These are phyloP conservation scores for Tiphia femorata DNA, from an alignment of 2,888 invertebrate genomes.

Conservation along the genomic window DNA sequence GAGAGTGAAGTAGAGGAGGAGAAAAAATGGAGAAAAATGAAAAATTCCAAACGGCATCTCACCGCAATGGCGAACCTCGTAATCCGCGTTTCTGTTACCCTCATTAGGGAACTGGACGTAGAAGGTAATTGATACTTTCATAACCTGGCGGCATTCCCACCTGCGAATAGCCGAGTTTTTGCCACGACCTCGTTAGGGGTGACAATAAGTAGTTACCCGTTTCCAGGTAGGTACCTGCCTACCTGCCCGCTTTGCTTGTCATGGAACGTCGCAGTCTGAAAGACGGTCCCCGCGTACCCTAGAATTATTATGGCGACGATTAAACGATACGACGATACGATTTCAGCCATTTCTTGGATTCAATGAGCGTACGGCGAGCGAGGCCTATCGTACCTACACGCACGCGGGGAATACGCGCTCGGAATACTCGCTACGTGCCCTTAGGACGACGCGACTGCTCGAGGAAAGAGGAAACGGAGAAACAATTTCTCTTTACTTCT, in stretches of 20 bases:
- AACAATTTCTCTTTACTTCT: not conserved
- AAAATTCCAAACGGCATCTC: constrained; percentile 38
- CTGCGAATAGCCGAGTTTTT: constrained; percentile 60
- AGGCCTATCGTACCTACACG: not conserved
- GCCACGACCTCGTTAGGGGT: constrained; percentile 63
- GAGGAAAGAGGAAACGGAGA: no score
- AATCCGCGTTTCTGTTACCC: constrained; percentile 51
- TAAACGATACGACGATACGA: constrained; percentile 13
- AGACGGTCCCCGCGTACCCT: constrained; percentile 22
- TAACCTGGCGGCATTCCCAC: constrained; percentile 65
- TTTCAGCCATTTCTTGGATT: constrained; percentile 14
- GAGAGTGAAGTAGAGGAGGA: not conserved
- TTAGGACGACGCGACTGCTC: no score
- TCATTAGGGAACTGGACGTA: constrained; percentile 63
- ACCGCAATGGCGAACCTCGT: constrained; percentile 26
- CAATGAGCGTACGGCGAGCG: constrained; percentile 6
- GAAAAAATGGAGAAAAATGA: not conserved
- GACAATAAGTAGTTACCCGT: constrained; percentile 66
- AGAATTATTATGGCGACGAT: constrained; percentile 22
- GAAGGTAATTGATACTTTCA: constrained; percentile 68
- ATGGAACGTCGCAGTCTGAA: constrained; percentile 29
- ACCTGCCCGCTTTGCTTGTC: constrained; percentile 21
- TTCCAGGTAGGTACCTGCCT: constrained; percentile 58
- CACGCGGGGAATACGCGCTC: not conserved
- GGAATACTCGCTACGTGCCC: not conserved